Conservation (phyloP, 1,140 invertebrate species). For the Pteromalus puparum region DNA sequence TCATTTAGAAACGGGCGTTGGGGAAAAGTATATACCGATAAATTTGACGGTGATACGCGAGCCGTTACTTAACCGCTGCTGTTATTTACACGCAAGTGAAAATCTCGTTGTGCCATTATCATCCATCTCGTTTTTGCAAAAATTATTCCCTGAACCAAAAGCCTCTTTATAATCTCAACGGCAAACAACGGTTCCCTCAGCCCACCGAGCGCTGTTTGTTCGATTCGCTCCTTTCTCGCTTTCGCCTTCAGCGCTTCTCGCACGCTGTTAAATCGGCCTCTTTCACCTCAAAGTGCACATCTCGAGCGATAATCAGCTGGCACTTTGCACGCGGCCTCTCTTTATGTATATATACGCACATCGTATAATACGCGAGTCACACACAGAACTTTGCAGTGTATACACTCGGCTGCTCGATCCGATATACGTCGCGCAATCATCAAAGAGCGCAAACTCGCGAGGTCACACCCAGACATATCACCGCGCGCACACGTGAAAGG, state of each 20-base stretch:
- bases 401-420: background rate
- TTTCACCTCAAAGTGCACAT: conserved; percentile 9
- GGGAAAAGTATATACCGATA: background rate
- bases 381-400: background rate
- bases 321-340: background rate
- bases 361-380: too few species aligned
- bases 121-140: background rate
- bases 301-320: background rate
- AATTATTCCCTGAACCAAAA: background rate
- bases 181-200: background rate
- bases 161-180: background rate
- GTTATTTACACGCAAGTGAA: background rate
- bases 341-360: background rate
- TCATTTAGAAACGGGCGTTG: conserved; percentile 29
- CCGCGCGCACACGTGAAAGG: conserved; percentile 1
- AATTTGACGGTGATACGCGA: background rate
- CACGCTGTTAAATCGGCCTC: conserved; percentile 15
- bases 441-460: background rate
- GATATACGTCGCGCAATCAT: conserved; percentile 19
- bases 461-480: conserved; percentile 23
- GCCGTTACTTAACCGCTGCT: background rate
- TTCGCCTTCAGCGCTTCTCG: conserved; percentile 9
- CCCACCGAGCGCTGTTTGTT: background rate
- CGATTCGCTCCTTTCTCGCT: background rate
- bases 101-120: background rate